Base-by-base conservation (phyloP, 2,888 invertebrate genomes). In the Creontiades dilutus region DNA sequence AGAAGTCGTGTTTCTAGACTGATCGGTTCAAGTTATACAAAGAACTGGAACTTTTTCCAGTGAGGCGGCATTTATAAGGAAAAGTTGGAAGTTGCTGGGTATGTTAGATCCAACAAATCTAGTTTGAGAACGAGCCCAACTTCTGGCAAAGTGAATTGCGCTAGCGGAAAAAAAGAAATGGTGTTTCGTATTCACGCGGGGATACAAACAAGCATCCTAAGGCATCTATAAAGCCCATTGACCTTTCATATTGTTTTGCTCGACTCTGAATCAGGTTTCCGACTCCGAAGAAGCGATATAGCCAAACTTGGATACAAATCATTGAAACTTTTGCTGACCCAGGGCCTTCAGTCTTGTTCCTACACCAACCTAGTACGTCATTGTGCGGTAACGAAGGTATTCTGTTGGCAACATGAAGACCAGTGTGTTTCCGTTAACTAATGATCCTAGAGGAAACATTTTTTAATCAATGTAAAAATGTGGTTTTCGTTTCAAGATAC, bases 91-190 rank as follows among this genome's bases (percentile, higher is more conserved):
- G 37, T 78, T 78, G 37, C 46, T 46, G 78, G 78, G 19, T 78
- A 46, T 78, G 78, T 78, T 78, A 78, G 78, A 78, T 46, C 46
- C 78, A 78, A 78, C 78, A 78, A 78, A 78, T 78, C 78, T 47
- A 78, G 78, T 78, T 78, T 78, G 47, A 37, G 78, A 78, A 78
- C 78, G 78, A 47, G 46, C 68, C 68, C 23, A 68, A 68, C 68
- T 68, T 13, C 12, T n/a, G 27, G 23, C 68, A 68, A 68, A 68
- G 68, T 68, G 68, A 68, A 68, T 68, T 27, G 68, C 68, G 68
- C 27, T 68, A 23, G 68, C 12, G 27, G 68, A 23, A 23, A 68
- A n/a, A 23, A 68, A 68, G 68, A 68, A 68, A 68, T 68, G 57
- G 19, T 68, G 68, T 68, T 68, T 68, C 68, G 68, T 68, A 68